Conservation (phyloP, 2,888 invertebrate genomes). For the Eulithis prunata region DNA sequence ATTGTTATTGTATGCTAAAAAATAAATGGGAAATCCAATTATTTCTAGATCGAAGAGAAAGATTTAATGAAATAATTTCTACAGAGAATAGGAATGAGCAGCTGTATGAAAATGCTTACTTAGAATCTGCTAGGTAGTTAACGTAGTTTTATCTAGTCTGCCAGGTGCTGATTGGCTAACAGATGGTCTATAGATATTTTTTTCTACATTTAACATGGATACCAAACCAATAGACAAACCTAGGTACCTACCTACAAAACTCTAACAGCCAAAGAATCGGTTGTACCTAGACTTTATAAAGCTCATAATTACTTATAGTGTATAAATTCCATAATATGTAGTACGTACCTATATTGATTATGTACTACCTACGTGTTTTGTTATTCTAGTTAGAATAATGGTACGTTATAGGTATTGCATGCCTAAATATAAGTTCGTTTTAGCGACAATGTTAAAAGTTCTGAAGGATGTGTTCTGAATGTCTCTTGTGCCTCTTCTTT, state of each 20-base stretch:
- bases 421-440: constrained; percentile 25
- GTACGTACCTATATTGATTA: background rate
- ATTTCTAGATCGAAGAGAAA: constrained; percentile 27
- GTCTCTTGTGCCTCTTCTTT: constrained; percentile 25
- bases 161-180: constrained; percentile 68
- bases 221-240: constrained; percentile 2
- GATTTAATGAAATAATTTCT: constrained; percentile 33
- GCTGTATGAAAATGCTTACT: constrained; percentile 66
- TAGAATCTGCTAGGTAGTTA: constrained; percentile 66
- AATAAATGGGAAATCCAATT: background rate
- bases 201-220: background rate
- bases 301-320: constrained; percentile 10
- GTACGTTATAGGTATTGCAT: constrained; percentile 29
- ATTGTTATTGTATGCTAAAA: too few relatives aligned
- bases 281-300: constrained; percentile 43
- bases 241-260: constrained; percentile 32
- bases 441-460: constrained; percentile 12
- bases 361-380: constrained; percentile 12
- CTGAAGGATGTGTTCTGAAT: constrained; percentile 4
- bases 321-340: constrained; percentile 9
- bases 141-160: constrained; percentile 69
- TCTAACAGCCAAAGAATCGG: constrained; percentile 61
- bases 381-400: constrained; percentile 14
- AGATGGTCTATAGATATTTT: constrained; percentile 49
- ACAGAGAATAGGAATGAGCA: constrained; percentile 52